Base-by-base conservation (phyloP, 2,888 invertebrate species). In the Sylvicola fuscatus region DNA sequence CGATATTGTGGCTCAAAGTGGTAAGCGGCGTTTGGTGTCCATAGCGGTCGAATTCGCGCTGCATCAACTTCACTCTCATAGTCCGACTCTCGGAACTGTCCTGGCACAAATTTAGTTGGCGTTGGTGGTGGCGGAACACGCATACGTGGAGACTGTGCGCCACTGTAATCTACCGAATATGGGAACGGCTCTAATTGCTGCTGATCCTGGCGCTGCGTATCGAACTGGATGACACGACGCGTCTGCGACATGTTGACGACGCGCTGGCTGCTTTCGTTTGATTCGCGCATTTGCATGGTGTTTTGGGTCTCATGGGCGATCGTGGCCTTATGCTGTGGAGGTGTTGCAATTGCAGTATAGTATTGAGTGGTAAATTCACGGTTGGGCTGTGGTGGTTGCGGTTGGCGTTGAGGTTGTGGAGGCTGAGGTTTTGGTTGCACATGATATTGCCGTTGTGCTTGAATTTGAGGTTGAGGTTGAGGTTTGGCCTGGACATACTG, bases 191-290 rank as follows among this genome's bases (percentile, higher is more conserved):
- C 61, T 12, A 61, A 42, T 4, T 4, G 14, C n/a, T 32, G 38
- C 35, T 3, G 35, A 21, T 46, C 34, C 37, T 45, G 39, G 43
- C 41, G 33, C 39, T 49, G 47, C 29, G 52, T 49, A 11, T 71
- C 73, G 39, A 72, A 74, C 45, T 72, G 72, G 27, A 77, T 73
- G 2, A 74, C 65, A 33, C 72, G 64, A 41, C 71, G 72, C 1
- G 74, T 77, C 51, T 76, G 74, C 43, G 76, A 70, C 43, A 76
- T 64, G 40, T 71, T 75, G 16, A 76, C 68, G 15, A 69, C 68
- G 42, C 75, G 62, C 44, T 70, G 64, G 17, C 67, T 67, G 27
- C 63, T 69, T 46, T 73, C 72, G 5, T 72, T 72, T 0, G 73
- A 69, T 47, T 77, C 77, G 42, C 73, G 68, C 61, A 75, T 72